Base-by-base conservation (phyloP, 2,113 vertebrate genomes). In the Manacus vitellinus region DNA sequence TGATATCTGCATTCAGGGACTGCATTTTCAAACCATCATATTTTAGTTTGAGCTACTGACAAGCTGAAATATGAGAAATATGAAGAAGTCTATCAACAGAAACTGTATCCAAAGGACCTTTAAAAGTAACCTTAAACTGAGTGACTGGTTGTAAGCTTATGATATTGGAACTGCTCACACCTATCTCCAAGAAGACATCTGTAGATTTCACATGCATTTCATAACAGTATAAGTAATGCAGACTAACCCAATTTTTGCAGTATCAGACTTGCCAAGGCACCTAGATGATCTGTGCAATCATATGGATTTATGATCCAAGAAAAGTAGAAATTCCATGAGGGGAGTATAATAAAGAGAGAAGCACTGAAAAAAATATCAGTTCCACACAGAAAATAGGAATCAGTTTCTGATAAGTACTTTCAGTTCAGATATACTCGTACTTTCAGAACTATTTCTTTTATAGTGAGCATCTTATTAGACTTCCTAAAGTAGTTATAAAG, bases 221-320 rank as follows among this genome's bases (percentile, higher is more conserved):
- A 44, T 89, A 91, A 84, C 43, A 89, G 65, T 19, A 65, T 82
- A 88, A 92, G 85, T 83, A 94, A 94, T 91, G 55, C 37, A 71
- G 43, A 25, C 52, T 93, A 90, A 94, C 85, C 30, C 85, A 92
- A 52, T 92, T 96, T 96, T 94, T 95, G 58, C 39, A 39, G 52
- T 93, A 94, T 93, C 93, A 81, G 72, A 89, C 61, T 95, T 96
- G 63, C 71, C 80, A 90, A 89, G 39, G 43, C 54, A 94, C 43
- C 30, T 88, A 95, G 88, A 91, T 94, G 91, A 96, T 97, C 92
- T 89, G 39, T 86, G 65, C 85, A 92, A 94, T 97, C 71, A 61
- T 72, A 63, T 46, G 66, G 90, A 95, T 97, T 97, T 95, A 97
- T 90, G 93, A 96, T 83, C 72, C 58, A 93, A 91, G 67, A 95